These are phyloP conservation scores for Bombus cullumanus DNA, from an alignment of 1,140 invertebrate species.

Conservation along the genomic window DNA sequence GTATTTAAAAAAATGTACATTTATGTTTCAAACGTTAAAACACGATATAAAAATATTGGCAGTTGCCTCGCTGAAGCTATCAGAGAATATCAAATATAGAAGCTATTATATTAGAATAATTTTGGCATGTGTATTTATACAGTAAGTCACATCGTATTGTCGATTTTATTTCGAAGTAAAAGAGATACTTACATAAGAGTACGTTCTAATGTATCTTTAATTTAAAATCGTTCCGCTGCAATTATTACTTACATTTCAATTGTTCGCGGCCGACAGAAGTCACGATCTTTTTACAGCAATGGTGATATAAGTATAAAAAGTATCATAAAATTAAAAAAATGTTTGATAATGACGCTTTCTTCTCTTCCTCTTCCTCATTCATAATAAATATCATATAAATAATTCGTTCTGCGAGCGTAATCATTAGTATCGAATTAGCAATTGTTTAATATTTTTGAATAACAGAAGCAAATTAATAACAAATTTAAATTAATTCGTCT, in stretches of 20 bases:
- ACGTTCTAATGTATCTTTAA: no score
- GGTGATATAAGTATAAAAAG: background rate
- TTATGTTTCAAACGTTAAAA: no score
- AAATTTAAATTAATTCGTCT: background rate
- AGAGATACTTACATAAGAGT: no score
- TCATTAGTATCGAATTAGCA: no score
- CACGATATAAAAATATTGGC: no score
- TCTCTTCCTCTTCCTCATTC: background rate
- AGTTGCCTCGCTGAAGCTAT: no score
- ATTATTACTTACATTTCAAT: background rate
- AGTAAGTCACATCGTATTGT: no score
- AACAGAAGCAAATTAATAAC: background rate
- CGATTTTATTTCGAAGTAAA: no score
- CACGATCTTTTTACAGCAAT: background rate
- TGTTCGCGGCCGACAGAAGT: background rate
- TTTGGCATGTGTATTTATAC: no score
- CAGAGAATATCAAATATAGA: no score
- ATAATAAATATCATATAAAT: background rate
- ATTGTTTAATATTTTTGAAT: background rate
- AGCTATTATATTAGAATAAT: no score
- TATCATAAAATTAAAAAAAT: background rate
- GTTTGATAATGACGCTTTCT: background rate
- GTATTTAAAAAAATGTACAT: no score
- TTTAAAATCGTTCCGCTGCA: background rate
- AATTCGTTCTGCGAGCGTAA: background rate